Evolutionary conservation across 1,140 invertebrate genomes (phyloP), one percentile per base, ranked within the genome.

Genomic region (Cydia pomonella): DNA sequence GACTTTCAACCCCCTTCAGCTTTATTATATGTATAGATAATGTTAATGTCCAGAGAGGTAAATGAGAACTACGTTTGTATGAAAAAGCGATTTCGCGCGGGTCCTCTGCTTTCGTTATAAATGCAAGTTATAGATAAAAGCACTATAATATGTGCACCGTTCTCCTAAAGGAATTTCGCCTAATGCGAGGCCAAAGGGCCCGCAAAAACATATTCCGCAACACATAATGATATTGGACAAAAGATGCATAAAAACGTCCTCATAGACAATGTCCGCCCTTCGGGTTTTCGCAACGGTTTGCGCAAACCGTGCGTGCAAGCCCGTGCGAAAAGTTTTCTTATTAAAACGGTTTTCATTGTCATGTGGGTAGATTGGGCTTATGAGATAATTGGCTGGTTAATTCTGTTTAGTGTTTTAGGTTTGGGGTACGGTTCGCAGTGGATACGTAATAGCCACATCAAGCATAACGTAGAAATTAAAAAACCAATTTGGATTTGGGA

Each of bases 291-390:
- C 78, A 85, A 83, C 75, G 38, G 72, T 72, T 50, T 73, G 33
- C 72, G 76, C 73, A 69, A 69, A 27, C 50, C 38, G 73, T 77
- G 76, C 75, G 72, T 79, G 83, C 84, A 84, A 81, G 74, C 75
- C 33, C 83, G 84, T 87, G 85, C 74, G 85, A 87, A 85, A 77
- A 80, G 62, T 73, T 79, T 85, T 87, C 84, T 85, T 87, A 75
- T 83, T 81, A 73, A 73, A 59, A 44, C 75, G 47, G 76, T 79
- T 86, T 69, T 86, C 83, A 84, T 84, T 86, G 84, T 86, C 84
- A 85, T 78, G 80, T 75, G 21, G 79, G 74, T 74, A 38, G 59
- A 82, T 82, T 80, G 79, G 76, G 73, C 63, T 64, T 69, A 33
- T 66, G 27, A 29, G 64, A 69, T 69, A 69, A 69, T 69, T 69